Conservation (phyloP, 2,888 invertebrate species). For the Dromius quadrimaculatus region DNA sequence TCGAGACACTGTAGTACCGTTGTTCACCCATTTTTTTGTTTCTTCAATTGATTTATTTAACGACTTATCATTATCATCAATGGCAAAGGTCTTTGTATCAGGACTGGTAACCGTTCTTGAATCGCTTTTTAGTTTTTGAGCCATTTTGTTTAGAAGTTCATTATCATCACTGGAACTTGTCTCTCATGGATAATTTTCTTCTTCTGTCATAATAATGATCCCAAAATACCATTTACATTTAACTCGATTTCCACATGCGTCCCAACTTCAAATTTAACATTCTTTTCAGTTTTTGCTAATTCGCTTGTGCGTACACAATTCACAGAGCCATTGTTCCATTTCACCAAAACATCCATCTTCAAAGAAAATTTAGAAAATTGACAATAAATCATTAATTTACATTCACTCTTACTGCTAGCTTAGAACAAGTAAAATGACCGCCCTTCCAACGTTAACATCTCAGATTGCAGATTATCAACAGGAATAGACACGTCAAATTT, state of each 20-base stretch:
- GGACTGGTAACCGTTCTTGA: background rate
- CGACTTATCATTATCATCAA: conserved; percentile 11
- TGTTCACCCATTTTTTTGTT: background rate
- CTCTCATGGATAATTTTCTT: conserved; percentile 18
- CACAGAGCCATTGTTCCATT: conserved; percentile 7
- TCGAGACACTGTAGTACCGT: background rate
- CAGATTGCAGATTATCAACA: too few relatives aligned
- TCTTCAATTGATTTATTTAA: conserved; percentile 5
- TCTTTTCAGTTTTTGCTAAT: background rate
- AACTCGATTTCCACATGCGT: background rate
- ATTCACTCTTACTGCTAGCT: too few relatives aligned
- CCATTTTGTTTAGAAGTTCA: conserved; percentile 10
- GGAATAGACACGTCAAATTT: too few relatives aligned
- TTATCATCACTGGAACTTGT: conserved; percentile 23
- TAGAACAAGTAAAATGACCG: too few relatives aligned
- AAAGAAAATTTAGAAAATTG: conserved; percentile 4
- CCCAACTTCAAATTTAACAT: conserved; percentile 11
- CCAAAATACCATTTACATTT: conserved; percentile 11
- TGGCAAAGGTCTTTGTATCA: background rate
- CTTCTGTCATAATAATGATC: conserved; percentile 9
- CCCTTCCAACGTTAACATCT: too few relatives aligned
- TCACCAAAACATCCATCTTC: conserved; percentile 6
- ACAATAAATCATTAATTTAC: conserved; percentile 1
- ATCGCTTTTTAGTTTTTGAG: conserved; percentile 6
- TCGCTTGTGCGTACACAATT: conserved; percentile 2